Conservation (phyloP, 2,113 vertebrate genomes). For the Corydoras sp. region DNA sequence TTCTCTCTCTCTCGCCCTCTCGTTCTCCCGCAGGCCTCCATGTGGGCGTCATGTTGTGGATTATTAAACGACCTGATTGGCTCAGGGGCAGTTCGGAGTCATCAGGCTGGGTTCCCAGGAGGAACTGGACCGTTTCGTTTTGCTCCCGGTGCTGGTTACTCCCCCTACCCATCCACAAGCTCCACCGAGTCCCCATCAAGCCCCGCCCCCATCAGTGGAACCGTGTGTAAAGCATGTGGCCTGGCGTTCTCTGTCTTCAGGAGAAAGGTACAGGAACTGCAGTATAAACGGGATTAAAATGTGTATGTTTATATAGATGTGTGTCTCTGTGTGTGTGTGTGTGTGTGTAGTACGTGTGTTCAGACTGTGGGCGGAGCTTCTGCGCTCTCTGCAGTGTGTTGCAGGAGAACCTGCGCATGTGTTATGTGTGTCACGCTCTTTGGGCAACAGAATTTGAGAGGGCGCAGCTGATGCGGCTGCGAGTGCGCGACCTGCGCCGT, state of each 20-base stretch:
- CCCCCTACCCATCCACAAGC: slow-evolving; percentile 78
- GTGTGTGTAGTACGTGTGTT: slow-evolving; percentile 79
- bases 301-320: neutral
- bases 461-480: slow-evolving; percentile 84
- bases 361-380: slow-evolving; percentile 93
- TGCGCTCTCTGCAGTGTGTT: slow-evolving; percentile 86
- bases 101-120: slow-evolving; percentile 82
- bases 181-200: slow-evolving; percentile 64
- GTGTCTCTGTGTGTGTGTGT: neutral
- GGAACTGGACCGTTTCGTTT: slow-evolving; percentile 88
- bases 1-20: neutral
- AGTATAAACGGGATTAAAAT: neutral
- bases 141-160: slow-evolving; percentile 79
- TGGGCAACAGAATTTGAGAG: slow-evolving; percentile 88
- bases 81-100: slow-evolving; percentile 85
- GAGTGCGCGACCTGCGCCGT: slow-evolving; percentile 90
- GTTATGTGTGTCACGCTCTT: slow-evolving; percentile 83
- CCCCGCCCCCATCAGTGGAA: slow-evolving; percentile 67
- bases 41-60: slow-evolving; percentile 98
- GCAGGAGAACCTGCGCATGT: slow-evolving; percentile 84
- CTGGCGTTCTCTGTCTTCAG: slow-evolving; percentile 91
- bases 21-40: slow-evolving; percentile 76
- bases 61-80: slow-evolving; percentile 98
- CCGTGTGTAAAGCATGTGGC: slow-evolving; percentile 91
- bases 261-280: slow-evolving; percentile 75